Conservation (phyloP, 1,140 invertebrate species). For the Apis dorsata region DNA sequence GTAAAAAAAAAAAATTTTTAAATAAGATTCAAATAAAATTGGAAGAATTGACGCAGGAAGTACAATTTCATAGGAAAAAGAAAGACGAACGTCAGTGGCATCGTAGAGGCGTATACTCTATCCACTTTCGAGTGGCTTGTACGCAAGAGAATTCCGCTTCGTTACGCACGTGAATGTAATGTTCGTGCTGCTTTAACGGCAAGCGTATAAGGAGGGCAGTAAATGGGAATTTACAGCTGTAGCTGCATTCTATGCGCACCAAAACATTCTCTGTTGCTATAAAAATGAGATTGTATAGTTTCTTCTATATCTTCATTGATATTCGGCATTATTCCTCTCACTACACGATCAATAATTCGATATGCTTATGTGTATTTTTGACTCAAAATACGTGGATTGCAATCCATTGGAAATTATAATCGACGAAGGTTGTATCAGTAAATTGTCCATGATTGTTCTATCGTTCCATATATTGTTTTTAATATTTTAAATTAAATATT, state of each 20-base stretch:
- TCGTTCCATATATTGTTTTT: background rate
- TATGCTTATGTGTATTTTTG: background rate
- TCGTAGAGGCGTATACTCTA: constrained; percentile 16
- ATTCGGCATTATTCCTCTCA: background rate
- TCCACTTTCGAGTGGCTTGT: constrained; percentile 51
- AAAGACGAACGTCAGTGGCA: constrained; percentile 5
- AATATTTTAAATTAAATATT: background rate
- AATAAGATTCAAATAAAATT: background rate
- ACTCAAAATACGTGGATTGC: background rate
- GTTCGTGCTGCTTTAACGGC: constrained; percentile 59
- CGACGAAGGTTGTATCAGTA: background rate
- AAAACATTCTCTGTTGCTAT: constrained; percentile 36
- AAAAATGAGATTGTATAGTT: constrained; percentile 47
- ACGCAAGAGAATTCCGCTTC: constrained; percentile 52
- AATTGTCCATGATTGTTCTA: background rate
- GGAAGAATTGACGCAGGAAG: background rate
- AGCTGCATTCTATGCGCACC: constrained; percentile 40
- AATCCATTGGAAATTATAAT: background rate
- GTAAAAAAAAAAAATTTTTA: background rate
- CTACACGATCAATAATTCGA: constrained; percentile 19
- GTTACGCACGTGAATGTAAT: constrained; percentile 56
- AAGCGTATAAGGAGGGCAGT: constrained; percentile 56
- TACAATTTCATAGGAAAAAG: constrained; percentile 5
- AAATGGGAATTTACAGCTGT: constrained; percentile 59
- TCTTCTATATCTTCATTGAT: constrained; percentile 28